Base-by-base conservation (phyloP, 2,888 invertebrate species). In the Cephus runcator region DNA sequence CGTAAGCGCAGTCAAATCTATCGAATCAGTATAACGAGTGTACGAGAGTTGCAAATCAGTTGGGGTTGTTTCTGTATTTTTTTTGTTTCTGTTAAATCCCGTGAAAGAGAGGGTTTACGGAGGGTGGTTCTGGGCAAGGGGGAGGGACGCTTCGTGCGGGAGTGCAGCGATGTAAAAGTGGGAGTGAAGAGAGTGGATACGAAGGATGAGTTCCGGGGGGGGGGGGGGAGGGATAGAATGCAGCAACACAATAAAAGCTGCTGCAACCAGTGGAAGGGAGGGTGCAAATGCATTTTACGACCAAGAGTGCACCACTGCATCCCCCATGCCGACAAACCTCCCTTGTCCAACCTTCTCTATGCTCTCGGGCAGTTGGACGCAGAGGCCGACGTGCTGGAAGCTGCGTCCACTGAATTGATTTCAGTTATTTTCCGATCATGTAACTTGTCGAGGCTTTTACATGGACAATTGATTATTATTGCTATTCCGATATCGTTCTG, bases 11-110 rank as follows among this genome's bases (percentile, higher is more conserved):
- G 88, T 88, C 87, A 88, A 89, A 90, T 90, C 90, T 88, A 90
- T 90, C 88, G 88, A 90, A 89, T 90, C 90, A 88, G 87, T 90
- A 90, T 90, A 90, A 90, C 90, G 88, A 89, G 87, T 88, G 87
- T 85, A 86, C 86, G 84, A 81, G 85, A 86, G 88, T 88, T 87
- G 87, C 90, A 89, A 89, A 90, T 89, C 88, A 89, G 88, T 87
- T 85, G 85, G 78, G 81, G 81, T 77, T 84, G 81, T 86, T 88
- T 56, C 9, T 56, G 23, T 23, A 36, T 78, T 76, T 77, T 87
- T 82, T 84, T 35, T 35, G 12, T 36, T 79, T 80, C 75, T 73
- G 75, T 76, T 76, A 79, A 77, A 79, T 56, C 77, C 76, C 34
- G 75, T 77, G 75, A 34, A 35, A 71, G 76, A 68, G 77, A 69